A percentile compares a stretch with the other conserved stretches of the same genome.
Evolutionary conservation across 2,888 invertebrate genomes (phyloP).

Genomic region (Drosophila histrio): DNA sequence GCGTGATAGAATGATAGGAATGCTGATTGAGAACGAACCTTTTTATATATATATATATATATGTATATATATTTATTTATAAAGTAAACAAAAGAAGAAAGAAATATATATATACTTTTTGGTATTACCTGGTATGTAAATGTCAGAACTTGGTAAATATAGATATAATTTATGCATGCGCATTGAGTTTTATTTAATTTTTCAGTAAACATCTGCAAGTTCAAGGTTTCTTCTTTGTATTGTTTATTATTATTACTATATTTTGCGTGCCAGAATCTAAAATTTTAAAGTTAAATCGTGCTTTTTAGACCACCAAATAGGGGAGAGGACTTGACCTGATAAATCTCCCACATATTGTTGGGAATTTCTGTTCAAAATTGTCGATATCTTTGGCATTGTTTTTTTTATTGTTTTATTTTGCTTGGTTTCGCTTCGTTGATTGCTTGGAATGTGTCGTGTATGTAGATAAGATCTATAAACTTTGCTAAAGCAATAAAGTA

Average conservation of each 20-base stretch:
- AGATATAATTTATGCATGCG: neutral
- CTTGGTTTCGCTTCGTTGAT: conserved; percentile 67
- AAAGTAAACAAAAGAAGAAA: conserved; percentile 23
- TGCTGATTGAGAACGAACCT: conserved; percentile 35
- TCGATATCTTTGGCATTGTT: conserved; percentile 17
- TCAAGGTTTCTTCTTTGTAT: conserved; percentile 1
- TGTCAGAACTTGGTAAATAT: neutral
- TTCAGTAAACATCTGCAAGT: conserved; percentile 3
- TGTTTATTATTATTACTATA: neutral
- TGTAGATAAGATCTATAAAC: conserved; percentile 45
- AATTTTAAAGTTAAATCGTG: neutral
- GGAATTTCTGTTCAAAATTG: conserved; percentile 7
- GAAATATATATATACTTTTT: neutral
- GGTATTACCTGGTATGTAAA: conserved; percentile 5
- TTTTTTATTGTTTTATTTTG: conserved; percentile 35
- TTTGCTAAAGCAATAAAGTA: conserved; percentile 15
- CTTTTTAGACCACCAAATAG: neutral
- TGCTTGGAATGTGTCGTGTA: conserved; percentile 64
- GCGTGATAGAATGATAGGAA: conserved; percentile 29
- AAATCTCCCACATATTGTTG: neutral
- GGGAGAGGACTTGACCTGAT: neutral
- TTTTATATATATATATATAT: neutral
- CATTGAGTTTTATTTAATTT: neutral
- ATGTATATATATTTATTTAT: neutral
- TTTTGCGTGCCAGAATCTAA: neutral